Percentiles rank a stretch among this genome's conserved stretches.
Evolutionary conservation across 2,113 vertebrate genomes (phyloP).

Genomic region (Atherinomorus stipes): DNA sequence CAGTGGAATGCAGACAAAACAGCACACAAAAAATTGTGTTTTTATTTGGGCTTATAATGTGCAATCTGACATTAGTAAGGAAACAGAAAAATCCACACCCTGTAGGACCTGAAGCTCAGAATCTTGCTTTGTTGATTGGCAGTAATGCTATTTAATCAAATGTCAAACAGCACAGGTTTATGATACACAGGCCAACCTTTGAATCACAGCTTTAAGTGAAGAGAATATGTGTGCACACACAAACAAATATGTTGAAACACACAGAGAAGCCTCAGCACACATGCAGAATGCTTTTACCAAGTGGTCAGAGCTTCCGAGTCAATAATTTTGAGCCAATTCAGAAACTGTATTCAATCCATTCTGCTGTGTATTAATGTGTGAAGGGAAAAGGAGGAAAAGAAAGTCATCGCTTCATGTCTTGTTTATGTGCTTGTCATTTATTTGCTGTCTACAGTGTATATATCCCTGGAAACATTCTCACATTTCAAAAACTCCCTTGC

Average conservation of each 20-base stretch:
- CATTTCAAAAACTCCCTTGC: constrained; percentile 78
- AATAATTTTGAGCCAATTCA: constrained; percentile 71
- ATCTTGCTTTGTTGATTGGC: constrained; percentile 72
- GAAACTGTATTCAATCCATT: constrained; percentile 54
- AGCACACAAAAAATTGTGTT: background rate
- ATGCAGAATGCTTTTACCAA: constrained; percentile 36
- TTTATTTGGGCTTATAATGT: background rate
- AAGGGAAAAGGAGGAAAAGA: constrained; percentile 33
- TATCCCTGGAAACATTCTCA: constrained; percentile 72
- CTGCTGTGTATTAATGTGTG: constrained; percentile 32
- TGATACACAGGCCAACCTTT: constrained; percentile 74
- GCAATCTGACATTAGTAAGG: background rate
- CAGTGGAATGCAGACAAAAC: background rate
- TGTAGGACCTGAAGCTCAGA: constrained; percentile 55
- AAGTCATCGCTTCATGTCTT: constrained; percentile 74
- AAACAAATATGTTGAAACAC: constrained; percentile 42
- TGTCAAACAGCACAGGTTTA: constrained; percentile 79
- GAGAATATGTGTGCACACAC: constrained; percentile 34
- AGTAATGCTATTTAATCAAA: constrained; percentile 83
- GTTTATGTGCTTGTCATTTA: constrained; percentile 81
- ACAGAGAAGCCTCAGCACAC: constrained; percentile 28
- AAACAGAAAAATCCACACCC: constrained; percentile 28
- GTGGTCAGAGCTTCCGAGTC: constrained; percentile 55
- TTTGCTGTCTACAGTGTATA: constrained; percentile 65
- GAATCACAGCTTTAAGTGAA: constrained; percentile 54